Base-by-base conservation (phyloP, 1,140 invertebrate species). In the Tetramorium simillimum region DNA sequence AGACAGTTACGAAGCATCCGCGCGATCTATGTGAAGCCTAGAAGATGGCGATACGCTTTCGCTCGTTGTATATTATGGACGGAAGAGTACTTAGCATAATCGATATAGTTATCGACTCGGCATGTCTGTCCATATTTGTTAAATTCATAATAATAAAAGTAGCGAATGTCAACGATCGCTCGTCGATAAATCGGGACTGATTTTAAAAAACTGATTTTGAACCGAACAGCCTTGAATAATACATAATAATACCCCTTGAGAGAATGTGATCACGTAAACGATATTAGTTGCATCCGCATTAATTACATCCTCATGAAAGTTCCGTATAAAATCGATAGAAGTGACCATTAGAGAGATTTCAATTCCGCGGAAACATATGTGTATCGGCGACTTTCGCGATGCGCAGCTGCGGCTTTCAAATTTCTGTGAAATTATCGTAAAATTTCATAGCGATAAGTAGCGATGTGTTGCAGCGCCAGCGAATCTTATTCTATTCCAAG, bases 21-120 rank as follows among this genome's bases (percentile, higher is more conserved):
- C 56, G 46, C 51, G 16, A 46, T 69, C 70, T 33, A 43, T 56
- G 58, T 62, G 86, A 53, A 63, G 18, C 28, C 53, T 56, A 49
- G 40, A 70, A 60, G 53, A 73, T 28, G 65, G 12, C 53, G 67
- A 51, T 56, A 40, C 53, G 40, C 53, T 84, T 84, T 84, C 80
- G 69, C 80, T 75, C 80, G 40, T 80, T 80, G 46, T 84, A n/a
- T 84, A 73, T 73, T 60, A 73, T 60, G 67, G 18, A 82, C 53
- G 53, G 65, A 84, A 84, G 53, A 75, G 14, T n/a, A 73, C 69
- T 84, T 84, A 75, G 40, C 24, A 43, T 75, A 84, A 84, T 84
- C 28, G 80, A 9, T 60, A 49, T 62, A 75, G 40, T 73, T 24
- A 72, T 82, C 28, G 53, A 60, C 49, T 84, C 67, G 46, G 51